phyloP scores from a whole-genome alignment of 2,797 vertebrate genomes.

The Myripristis murdjan region DNA sequence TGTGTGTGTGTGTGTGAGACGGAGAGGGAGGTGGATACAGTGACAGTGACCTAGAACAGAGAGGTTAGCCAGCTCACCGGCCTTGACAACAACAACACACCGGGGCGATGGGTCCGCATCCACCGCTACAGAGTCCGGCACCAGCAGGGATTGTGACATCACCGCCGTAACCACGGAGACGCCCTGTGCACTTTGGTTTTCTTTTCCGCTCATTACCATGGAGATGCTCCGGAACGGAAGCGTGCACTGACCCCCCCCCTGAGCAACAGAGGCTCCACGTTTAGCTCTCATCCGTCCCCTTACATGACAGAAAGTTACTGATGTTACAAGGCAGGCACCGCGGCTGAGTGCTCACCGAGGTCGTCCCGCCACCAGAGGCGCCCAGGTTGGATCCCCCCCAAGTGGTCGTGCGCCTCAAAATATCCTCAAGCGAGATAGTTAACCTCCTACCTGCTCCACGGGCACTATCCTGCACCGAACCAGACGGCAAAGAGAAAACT shows the following conservation, averaged over 20 bases:
- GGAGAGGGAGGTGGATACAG: constrained; percentile 39
- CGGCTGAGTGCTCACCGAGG: constrained; percentile 3
- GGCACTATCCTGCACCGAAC: constrained; percentile 21
- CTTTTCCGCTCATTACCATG: constrained; percentile 39
- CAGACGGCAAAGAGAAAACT: constrained; percentile 7
- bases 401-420: not conserved
- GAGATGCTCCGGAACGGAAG: constrained; percentile 29
- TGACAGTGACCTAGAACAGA: constrained; percentile 33
- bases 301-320: constrained; percentile 22
- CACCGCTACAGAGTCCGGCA: constrained; percentile 16
- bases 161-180: constrained; percentile 55
- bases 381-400: constrained; percentile 16
- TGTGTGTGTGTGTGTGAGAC: constrained; percentile 42
- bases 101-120: constrained; percentile 15
- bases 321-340: constrained; percentile 2
- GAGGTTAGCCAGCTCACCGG: not conserved
- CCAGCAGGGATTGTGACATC: constrained; percentile 53
- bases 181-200: constrained; percentile 31
- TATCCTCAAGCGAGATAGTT: constrained; percentile 32
- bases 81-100: constrained; percentile 18
- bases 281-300: constrained; percentile 17
- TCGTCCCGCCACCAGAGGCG: constrained; percentile 18
- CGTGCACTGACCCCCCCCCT: constrained; percentile 26
- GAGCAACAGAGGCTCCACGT: constrained; percentile 36
- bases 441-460: constrained; percentile 35